These are phyloP conservation scores for Erebia ligea DNA, from an alignment of 2,888 invertebrate genomes.

Conservation along the genomic window DNA sequence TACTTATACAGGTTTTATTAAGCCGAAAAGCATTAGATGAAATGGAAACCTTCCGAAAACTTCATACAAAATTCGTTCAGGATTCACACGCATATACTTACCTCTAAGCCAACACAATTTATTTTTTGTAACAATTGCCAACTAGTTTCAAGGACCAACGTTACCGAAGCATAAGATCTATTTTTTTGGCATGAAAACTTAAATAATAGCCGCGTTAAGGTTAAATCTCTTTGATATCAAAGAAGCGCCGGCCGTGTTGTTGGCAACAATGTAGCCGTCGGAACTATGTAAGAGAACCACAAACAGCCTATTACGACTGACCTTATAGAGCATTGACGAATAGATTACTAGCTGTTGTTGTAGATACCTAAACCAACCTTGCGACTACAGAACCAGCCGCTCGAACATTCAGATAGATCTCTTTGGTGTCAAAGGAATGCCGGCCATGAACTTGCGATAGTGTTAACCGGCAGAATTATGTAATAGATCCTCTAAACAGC, in stretches of 20 bases:
- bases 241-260: constrained; percentile 35
- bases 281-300: constrained; percentile 22
- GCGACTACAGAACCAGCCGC: constrained; percentile 16
- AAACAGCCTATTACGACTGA: constrained; percentile 28
- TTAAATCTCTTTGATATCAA: constrained; percentile 21
- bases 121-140: too few relatives aligned
- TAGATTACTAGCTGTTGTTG: constrained; percentile 29
- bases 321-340: constrained; percentile 28
- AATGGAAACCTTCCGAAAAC: too few relatives aligned
- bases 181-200: too few relatives aligned
- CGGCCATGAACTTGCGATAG: constrained; percentile 34
- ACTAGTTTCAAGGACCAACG: too few relatives aligned
- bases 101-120: too few relatives aligned
- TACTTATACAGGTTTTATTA: too few relatives aligned
- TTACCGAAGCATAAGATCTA: too few relatives aligned
- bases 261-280: constrained; percentile 17
- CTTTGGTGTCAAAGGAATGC: background rate
- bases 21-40: too few relatives aligned
- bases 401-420: too few relatives aligned
- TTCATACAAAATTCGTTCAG: too few relatives aligned
- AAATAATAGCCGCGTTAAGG: background rate
- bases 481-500: constrained; percentile 28
- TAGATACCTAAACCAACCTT: constrained; percentile 14
- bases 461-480: constrained; percentile 22
- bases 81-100: too few relatives aligned